A percentile compares a stretch with the other conserved stretches of the same genome.
Conservation (phyloP, 2,888 invertebrate genomes). For the Ecliptopera silaceata region DNA sequence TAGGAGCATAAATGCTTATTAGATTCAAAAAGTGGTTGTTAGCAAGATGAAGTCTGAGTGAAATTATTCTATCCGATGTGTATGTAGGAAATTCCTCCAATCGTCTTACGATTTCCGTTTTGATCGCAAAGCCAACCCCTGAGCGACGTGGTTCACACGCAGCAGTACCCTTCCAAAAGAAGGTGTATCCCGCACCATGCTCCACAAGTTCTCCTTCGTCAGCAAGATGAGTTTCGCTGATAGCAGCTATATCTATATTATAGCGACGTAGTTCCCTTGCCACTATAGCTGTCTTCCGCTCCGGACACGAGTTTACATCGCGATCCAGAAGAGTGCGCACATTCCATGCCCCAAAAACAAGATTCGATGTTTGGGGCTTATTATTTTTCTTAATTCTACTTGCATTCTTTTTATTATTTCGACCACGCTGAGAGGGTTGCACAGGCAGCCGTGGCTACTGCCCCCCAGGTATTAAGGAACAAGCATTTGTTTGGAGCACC, state of each 20-base stretch:
- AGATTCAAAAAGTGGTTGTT: slow-evolving; percentile 36
- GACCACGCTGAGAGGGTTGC: slow-evolving; percentile 2
- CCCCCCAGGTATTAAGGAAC: too few relatives aligned
- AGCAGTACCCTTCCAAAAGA: too few relatives aligned
- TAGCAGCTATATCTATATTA: too few relatives aligned
- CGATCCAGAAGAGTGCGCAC: not conserved
- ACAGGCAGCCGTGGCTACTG: too few relatives aligned
- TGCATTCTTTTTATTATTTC: not conserved
- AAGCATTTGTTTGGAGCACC: too few relatives aligned
- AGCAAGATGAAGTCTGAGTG: slow-evolving; percentile 15
- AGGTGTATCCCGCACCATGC: too few relatives aligned
- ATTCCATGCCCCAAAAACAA: not conserved
- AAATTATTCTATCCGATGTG: not conserved
- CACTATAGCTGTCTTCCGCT: slow-evolving; percentile 1
- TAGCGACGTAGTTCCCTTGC: slow-evolving; percentile 16
- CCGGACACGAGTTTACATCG: not conserved
- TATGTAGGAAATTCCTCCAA: slow-evolving; percentile 21
- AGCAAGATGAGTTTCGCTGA: too few relatives aligned
- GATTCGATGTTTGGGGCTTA: not conserved
- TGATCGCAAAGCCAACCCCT: slow-evolving; percentile 37
- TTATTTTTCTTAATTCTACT: not conserved
- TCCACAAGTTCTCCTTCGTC: too few relatives aligned
- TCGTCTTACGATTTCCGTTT: slow-evolving; percentile 10
- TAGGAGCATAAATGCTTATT: slow-evolving; percentile 42
- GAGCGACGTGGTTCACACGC: too few relatives aligned